A percentile compares a stretch with the other conserved stretches of the same genome.
Conservation (phyloP, 2,797 vertebrate genomes). For the Premnoplex brunnescens region DNA sequence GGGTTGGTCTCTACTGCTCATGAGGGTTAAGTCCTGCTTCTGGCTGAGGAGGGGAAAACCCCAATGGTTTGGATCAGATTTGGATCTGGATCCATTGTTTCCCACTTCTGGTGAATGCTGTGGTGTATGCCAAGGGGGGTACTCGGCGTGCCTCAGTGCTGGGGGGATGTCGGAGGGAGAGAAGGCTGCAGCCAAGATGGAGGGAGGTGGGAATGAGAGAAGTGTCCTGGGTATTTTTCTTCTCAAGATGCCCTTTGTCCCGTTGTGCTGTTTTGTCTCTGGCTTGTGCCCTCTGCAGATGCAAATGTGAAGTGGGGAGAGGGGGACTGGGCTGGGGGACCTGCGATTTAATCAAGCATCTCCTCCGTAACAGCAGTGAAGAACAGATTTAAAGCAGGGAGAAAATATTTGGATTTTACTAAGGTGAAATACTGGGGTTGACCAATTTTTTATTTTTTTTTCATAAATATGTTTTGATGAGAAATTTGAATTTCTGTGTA, state of each 20-base stretch:
- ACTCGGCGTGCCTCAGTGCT: fast-evolving
- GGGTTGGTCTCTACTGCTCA: background rate
- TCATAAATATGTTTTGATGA: background rate
- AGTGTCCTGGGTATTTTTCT: background rate
- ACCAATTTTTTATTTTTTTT: background rate
- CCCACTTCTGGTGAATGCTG: fast-evolving
- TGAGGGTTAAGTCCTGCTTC: background rate
- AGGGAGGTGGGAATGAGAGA: background rate
- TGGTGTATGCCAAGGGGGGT: background rate
- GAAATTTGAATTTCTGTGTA: background rate
- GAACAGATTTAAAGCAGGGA: background rate
- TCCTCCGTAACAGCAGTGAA: background rate
- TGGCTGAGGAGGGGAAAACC: background rate
- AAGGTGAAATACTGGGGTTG: background rate
- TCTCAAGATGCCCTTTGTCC: background rate
- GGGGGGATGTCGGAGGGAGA: background rate
- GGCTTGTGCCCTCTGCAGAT: background rate
- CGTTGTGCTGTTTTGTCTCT: background rate
- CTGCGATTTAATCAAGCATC: background rate
- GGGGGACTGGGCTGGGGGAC: background rate
- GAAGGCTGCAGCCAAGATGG: background rate
- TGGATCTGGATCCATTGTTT: background rate
- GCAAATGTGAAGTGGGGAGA: fast-evolving
- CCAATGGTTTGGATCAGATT: background rate
- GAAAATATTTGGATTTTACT: background rate